These are phyloP conservation scores for Synanthedon myopaeformis DNA, from an alignment of 2,888 invertebrate species.

Conservation along the genomic window DNA sequence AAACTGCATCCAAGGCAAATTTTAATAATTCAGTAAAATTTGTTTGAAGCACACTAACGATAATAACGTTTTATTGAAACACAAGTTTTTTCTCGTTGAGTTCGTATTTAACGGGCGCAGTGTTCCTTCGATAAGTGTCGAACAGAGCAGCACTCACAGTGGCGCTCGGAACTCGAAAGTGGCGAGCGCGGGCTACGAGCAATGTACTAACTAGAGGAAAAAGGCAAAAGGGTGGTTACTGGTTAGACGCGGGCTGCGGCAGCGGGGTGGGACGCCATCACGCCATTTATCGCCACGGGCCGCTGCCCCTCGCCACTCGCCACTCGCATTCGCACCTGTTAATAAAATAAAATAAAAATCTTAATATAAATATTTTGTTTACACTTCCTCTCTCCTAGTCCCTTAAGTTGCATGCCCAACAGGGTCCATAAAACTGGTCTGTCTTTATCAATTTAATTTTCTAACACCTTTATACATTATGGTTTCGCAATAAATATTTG, in stretches of 20 bases:
- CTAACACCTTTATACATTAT: too few species aligned
- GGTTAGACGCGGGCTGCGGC: not conserved
- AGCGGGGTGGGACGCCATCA: not conserved
- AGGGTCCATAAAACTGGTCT: too few species aligned
- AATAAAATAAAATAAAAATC: too few species aligned
- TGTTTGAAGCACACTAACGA: not conserved
- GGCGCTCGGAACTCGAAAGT: too few species aligned
- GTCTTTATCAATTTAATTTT: too few species aligned
- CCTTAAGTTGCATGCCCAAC: too few species aligned
- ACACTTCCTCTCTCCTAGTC: too few species aligned
- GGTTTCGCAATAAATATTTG: too few species aligned
- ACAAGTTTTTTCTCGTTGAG: not conserved
- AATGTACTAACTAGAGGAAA: not conserved
- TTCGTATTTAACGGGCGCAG: too few species aligned
- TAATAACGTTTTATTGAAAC: not conserved
- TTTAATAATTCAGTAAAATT: not conserved
- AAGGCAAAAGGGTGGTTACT: not conserved
- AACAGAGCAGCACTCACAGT: not conserved
- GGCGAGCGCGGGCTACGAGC: not conserved
- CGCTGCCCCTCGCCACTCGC: slow-evolving; percentile 4
- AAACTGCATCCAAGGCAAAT: not conserved
- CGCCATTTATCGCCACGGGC: slow-evolving; percentile 13
- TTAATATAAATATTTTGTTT: too few species aligned
- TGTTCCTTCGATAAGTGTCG: not conserved
- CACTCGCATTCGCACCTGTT: too few species aligned